Percentiles rank a stretch among this genome's conserved stretches.
These are phyloP conservation scores for Beaufortia kweichowensis DNA, from an alignment of 2,113 vertebrate genomes.

Conservation along the genomic window DNA sequence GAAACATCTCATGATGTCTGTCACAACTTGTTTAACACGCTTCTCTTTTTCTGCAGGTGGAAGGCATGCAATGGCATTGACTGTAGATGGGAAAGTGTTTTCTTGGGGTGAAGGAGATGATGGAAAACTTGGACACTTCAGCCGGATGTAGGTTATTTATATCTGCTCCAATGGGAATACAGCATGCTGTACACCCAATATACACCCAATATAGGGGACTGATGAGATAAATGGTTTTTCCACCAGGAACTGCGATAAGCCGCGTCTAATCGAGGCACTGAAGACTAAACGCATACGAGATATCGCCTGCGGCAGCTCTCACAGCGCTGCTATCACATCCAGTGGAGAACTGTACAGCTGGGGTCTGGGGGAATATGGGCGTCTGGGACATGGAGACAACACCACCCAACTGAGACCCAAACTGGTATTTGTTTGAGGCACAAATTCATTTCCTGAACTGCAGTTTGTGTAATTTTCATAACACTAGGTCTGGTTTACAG, in stretches of 20 bases:
- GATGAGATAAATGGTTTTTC: not conserved
- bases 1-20: not conserved
- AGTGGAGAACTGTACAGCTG: constrained; percentile 96
- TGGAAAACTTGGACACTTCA: constrained; percentile 97
- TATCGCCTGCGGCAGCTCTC: constrained; percentile 96
- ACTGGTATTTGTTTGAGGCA: constrained; percentile 75
- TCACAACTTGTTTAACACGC: not conserved
- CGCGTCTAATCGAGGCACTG: constrained; percentile 90
- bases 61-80: constrained; percentile 95
- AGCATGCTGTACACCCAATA: not conserved
- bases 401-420: constrained; percentile 96
- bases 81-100: constrained; percentile 97
- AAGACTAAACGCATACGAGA: constrained; percentile 97
- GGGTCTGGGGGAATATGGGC: constrained; percentile 96
- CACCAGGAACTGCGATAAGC: constrained; percentile 96
- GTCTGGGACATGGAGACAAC: constrained; percentile 95
- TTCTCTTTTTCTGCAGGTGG: constrained; percentile 75
- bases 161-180: not conserved
- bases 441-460: not conserved
- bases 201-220: not conserved
- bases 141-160: constrained; percentile 84
- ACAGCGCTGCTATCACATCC: constrained; percentile 96
- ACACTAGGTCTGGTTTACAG: constrained; percentile 71
- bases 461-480: not conserved
- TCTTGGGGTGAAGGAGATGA: constrained; percentile 99